Base-by-base conservation (phyloP, 2,888 invertebrate genomes). In the Sminthurinus aureus region DNA sequence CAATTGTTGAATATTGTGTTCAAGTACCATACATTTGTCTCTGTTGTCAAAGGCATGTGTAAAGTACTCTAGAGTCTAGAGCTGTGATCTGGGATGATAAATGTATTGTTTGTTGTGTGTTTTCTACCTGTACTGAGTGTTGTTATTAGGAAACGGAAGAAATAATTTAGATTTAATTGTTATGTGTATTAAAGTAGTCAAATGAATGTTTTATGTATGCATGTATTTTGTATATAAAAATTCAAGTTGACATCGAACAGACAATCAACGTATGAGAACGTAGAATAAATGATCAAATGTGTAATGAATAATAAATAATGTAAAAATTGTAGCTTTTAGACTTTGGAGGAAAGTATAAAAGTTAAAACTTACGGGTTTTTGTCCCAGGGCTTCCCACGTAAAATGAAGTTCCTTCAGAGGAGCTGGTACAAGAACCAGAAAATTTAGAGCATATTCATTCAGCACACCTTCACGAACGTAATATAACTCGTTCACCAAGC, bases 381-480 rank as follows among this genome's bases (percentile, higher is more conserved):
- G 94, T 74, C 94, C 93, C 85, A 96, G 93, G 90, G 95, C 96
- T 91, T 96, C 95, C 98, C 98, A 98, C 50, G 96, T 96, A 91
- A 98, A 98, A 90, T 95, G 95, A 76, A 98, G 93, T 89, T 95
- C 94, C 89, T 94, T 94, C 88, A 97, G 94, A 89, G 95, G 94
- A 11, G 95, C 94, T 26, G 96, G 95, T 87, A 98, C 95, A 0
- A 95, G 95, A 73, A 98, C 94, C 88, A 94, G 94, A 91, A 96
- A 98, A 91, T 95, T 95, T 87, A 98, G 92, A 26, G 98, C 98
- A 90, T 97, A 96, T 90, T 94, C 94, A 91, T 97, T 97, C 90
- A 97, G 93, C 89, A 95, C 94, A 0, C 97, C 98, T 89, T 97
- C 96, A 83, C 96, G 92, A 81, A 98, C 96, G 91, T 98, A 98